Base-by-base conservation (phyloP, 2,888 invertebrate species). In the Bembecia ichneumoniformis region DNA sequence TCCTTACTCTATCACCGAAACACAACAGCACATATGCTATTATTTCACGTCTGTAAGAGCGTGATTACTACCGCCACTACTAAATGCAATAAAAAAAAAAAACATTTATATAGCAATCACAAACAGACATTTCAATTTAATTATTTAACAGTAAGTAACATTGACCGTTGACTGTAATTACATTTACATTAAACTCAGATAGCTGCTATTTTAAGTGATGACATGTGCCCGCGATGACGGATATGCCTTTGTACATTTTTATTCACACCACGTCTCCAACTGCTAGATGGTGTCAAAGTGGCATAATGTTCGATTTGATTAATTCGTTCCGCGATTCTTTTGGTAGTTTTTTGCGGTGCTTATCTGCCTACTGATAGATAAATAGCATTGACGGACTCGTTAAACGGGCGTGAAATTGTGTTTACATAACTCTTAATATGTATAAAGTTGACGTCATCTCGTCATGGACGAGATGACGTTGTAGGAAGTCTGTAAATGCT, bases 191-290 rank as follows among this genome's bases (percentile, higher is more conserved):
- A 13, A n/a, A 40, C 14, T n/a, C 40, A 14, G n/a, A n/a, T 40
- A 3, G 40, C 13, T 13, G 40, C 59, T 70, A 74, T 71, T 71
- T 71, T 58, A 55, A 71, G 68, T 57, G 52, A 66, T 76, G 77
- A 77, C 75, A 68, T 59, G 59, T 56, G 28, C 20, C 20, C 20
- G 20, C 51, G 58, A 60, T 57, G 58, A 61, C 62, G 58, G 59
- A 60, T 51, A 58, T 56, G 48, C 50, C 28, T 28, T 7, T 28
- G 2, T 28, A 28, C 9, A 58, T 68, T 69, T 71, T 71, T 69
- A 61, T 63, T 62, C 55, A 47, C 55, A 50, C 58, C 59, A 60
- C 52, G 57, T 58, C 55, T 56, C 48, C 35, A 57, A 57, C 55
- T 56, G 55, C 56, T 54, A 58, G 54, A 56, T 54, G 51, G 55